A percentile compares a stretch with the other conserved stretches of the same genome.
phyloP scores from a whole-genome alignment of 2,888 invertebrate genomes.

The Ommatoiulus sabulosus region DNA sequence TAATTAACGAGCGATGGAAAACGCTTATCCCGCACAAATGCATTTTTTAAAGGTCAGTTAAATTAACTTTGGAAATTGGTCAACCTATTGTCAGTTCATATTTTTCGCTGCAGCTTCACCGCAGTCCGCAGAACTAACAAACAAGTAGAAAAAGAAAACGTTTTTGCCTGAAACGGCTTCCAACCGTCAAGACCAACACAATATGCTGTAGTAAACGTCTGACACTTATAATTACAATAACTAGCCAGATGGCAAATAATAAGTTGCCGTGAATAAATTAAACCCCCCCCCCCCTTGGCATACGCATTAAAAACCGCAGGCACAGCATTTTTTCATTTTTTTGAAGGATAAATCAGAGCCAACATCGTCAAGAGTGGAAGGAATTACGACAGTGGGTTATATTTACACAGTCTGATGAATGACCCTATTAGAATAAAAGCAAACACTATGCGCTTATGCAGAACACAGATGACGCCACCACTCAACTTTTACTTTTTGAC shows the following conservation, averaged over 20 bases:
- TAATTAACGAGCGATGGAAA: not conserved
- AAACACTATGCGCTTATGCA: not conserved
- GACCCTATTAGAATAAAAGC: not conserved
- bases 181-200: not conserved
- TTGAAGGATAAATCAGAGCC: constrained; percentile 47
- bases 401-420: not conserved
- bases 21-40: not conserved
- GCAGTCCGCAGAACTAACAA: not conserved
- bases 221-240: constrained; percentile 12
- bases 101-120: not conserved
- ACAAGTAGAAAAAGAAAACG: not conserved
- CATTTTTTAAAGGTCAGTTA: not conserved
- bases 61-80: not conserved
- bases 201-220: not conserved
- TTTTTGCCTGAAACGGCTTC: not conserved
- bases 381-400: constrained; percentile 9
- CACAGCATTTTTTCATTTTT: not conserved
- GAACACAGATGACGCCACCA: not conserved
- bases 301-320: not conserved
- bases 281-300: not conserved
- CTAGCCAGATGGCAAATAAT: constrained; percentile 31
- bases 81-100: not conserved
- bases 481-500: not conserved
- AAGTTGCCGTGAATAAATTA: constrained; percentile 4
- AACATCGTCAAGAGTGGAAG: not conserved